Evolutionary conservation across 1,140 invertebrate species (phyloP).

Genomic region (Oreohelix idahoensis): DNA sequence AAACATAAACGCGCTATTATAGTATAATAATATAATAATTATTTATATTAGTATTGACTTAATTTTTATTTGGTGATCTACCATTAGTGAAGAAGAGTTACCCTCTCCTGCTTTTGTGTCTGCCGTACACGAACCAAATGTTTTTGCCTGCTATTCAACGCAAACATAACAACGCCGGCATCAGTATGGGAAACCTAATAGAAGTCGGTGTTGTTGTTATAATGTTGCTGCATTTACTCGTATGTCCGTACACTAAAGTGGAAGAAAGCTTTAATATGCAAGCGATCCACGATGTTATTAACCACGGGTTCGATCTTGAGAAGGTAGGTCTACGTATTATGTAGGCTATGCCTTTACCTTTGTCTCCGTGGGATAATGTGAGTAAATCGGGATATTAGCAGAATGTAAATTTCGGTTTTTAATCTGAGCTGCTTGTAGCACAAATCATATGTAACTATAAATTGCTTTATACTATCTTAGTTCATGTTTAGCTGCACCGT

Average conservation of each 20-base stretch:
- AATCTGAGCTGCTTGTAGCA: no score
- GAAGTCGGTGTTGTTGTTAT: constrained; percentile 35
- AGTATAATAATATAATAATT: no score
- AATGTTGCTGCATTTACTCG: constrained; percentile 76
- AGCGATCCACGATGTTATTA: constrained; percentile 97
- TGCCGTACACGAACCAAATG: neutral
- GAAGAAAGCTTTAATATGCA: constrained; percentile 99
- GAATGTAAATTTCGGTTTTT: no score
- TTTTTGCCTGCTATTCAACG: neutral
- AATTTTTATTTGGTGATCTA: neutral
- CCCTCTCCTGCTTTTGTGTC: neutral
- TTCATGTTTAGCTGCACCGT: no score
- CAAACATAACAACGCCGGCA: neutral
- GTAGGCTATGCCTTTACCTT: no score
- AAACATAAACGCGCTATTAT: no score
- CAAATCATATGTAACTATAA: no score
- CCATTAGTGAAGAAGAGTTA: neutral
- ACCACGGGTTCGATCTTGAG: constrained; percentile 86
- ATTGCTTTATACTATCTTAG: no score
- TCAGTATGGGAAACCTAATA: constrained; percentile 4
- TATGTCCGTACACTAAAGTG: constrained; percentile 98
- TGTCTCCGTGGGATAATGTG: no score
- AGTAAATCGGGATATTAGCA: no score
- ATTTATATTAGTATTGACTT: neutral
- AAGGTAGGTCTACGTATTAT: no score